Base-by-base conservation (phyloP, 2,113 vertebrate genomes). In the Myrmophylax atrothorax region DNA sequence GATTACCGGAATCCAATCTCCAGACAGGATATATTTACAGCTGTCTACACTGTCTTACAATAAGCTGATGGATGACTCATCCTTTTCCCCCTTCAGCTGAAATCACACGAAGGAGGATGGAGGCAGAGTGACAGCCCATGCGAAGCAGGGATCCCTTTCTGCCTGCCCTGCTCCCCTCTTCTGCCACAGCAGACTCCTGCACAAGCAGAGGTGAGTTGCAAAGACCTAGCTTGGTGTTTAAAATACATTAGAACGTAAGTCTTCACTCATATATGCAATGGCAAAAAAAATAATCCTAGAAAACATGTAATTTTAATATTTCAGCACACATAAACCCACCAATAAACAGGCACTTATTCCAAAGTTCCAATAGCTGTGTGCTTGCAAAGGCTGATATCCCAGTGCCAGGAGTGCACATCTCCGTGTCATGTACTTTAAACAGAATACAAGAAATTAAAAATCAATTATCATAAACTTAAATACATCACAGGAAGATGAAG, bases 11-110 rank as follows among this genome's bases (percentile, higher is more conserved):
- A 97, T 95, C 63, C 67, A 87, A 94, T 96, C 93, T 96, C 94
- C 94, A 97, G 97, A 96, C 97, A 97, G 96, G 96, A 97, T 97
- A 93, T 94, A 94, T 96, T 97, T 95, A 94, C 96, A 96, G 79
- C 93, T 92, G 83, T 94, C 95, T 95, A 90, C 72, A 60, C 75
- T 42, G 81, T 64, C 77, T 95, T 92, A 96, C 84, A 95, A 94
- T 96, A 95, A 95, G 69, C 76, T 92, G 87, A 94, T 20, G 76
- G 93, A 95, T 96, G 96, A 97, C 85, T 97, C 96, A 97, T 96
- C 91, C 73, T 62, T 95, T 92, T 81, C 24, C 60, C 64, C 66
- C 64, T 84, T 91, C 80, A 94, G 92, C 93, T 89, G 91, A 67
- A 95, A 56, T 87, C 75, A 73, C 50, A 19, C 18, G 3, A 80